phyloP scores from a whole-genome alignment of 2,113 vertebrate genomes.

The Corythornis vintsioides region DNA sequence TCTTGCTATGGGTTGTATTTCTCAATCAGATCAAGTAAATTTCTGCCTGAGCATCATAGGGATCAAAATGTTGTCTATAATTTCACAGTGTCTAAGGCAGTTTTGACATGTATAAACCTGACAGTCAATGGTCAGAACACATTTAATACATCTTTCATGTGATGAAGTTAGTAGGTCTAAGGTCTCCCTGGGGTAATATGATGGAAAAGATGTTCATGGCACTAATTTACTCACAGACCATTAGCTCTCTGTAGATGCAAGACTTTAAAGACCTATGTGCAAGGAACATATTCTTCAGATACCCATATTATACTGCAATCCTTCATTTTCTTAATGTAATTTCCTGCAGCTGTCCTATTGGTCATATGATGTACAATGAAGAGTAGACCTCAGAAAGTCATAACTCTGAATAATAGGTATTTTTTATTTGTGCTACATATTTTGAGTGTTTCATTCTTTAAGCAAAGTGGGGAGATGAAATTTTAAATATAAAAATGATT shows the following conservation, averaged over 20 bases:
- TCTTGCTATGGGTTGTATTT: neutral
- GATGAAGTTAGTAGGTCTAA: slow-evolving; percentile 34
- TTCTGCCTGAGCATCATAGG: neutral
- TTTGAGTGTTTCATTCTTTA: slow-evolving; percentile 12
- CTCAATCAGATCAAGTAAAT: neutral
- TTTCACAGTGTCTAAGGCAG: neutral
- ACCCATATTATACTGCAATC: neutral
- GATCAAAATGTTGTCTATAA: slow-evolving; percentile 12
- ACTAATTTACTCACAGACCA: slow-evolving; percentile 57
- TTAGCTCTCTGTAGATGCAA: slow-evolving; percentile 41
- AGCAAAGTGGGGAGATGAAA: slow-evolving; percentile 6
- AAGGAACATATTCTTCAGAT: slow-evolving; percentile 11
- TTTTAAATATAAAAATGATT: slow-evolving; percentile 32
- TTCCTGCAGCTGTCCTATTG: slow-evolving; percentile 11
- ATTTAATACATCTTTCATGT: slow-evolving; percentile 36
- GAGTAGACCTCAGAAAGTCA: neutral
- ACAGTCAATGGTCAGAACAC: slow-evolving; percentile 53
- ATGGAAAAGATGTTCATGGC: slow-evolving; percentile 43
- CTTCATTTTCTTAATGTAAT: slow-evolving; percentile 34
- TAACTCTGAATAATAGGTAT: neutral
- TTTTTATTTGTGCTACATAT: slow-evolving; percentile 30
- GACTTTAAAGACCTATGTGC: slow-evolving; percentile 25
- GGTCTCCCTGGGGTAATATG: slow-evolving; percentile 33
- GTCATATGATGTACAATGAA: neutral
- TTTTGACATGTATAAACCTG: slow-evolving; percentile 43